Base-by-base conservation (phyloP, 1,140 invertebrate species). In the Drosophila saltans region DNA sequence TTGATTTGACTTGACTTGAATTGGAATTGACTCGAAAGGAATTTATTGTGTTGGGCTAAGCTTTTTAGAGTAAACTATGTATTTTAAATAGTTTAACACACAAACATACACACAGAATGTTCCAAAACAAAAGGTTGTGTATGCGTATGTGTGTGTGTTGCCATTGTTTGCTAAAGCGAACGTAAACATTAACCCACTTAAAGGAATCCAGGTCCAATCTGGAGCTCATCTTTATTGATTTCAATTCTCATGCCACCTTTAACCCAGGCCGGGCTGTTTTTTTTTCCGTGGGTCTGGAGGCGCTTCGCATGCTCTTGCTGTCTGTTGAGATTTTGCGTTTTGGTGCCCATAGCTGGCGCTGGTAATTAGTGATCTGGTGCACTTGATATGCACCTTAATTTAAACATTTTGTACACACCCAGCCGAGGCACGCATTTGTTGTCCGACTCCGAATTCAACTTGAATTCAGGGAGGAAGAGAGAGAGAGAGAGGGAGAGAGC, bases 341-440 rank as follows among this genome's bases (percentile, higher is more conserved):
- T 8, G 45, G 45, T 7, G 30, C 61, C 64, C 56, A 58, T 63
- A 77, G 84, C 84, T 89, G 84, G 84, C 84, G 84, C 84, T 89
- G 84, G 84, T 89, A 89, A 89, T 89, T 89, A 89, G 84, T 84
- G 84, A 89, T 89, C 84, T 89, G 84, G 84, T 89, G 84, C 84
- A 89, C 84, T 89, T 89, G 85, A 89, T 89, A 89, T 84, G 71
- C 78, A 84, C 81, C 84, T 89, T 89, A 89, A 89, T 89, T 89
- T 89, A 89, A 90, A 89, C 84, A 89, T 89, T 89, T 90, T 81
- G 84, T 89, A 89, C 84, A 89, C 84, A 89, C 84, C 84, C 84
- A 89, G 69, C 58, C 65, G 69, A 66, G 60, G 70, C 80, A 71
- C 74, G 75, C 80, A 71, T 73, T 83, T 26, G 55, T 45, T 69